Evolutionary conservation across 2,113 vertebrate genomes (phyloP).

Genomic region (Pleuronectes platessa): DNA sequence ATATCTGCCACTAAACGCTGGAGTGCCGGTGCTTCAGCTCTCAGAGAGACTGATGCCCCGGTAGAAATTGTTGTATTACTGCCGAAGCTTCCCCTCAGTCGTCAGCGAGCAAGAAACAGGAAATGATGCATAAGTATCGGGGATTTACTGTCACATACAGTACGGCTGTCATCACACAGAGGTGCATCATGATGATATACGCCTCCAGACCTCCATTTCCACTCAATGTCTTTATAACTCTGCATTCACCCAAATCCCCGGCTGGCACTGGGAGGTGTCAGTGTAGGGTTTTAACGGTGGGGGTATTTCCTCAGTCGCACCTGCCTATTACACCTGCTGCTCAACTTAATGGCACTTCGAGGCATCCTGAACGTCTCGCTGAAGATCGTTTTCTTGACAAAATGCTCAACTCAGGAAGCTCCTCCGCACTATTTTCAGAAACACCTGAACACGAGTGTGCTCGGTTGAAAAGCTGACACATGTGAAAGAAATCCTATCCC

Average conservation of each 20-base stretch:
- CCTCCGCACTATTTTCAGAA: slow-evolving; percentile 50
- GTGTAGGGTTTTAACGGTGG: slow-evolving; percentile 48
- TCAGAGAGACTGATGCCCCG: slow-evolving; percentile 56
- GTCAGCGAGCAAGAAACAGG: slow-evolving; percentile 54
- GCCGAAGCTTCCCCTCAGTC: slow-evolving; percentile 45
- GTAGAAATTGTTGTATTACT: slow-evolving; percentile 53
- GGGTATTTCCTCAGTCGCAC: slow-evolving; percentile 67
- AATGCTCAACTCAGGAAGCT: slow-evolving; percentile 61
- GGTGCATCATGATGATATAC: slow-evolving; percentile 66
- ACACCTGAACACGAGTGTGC: slow-evolving; percentile 43
- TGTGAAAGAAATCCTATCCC: slow-evolving; percentile 20
- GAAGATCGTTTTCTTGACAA: slow-evolving; percentile 69
- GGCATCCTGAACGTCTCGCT: slow-evolving; percentile 48
- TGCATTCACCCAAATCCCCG: slow-evolving; percentile 75
- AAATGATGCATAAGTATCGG: slow-evolving; percentile 74
- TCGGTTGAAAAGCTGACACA: slow-evolving; percentile 37
- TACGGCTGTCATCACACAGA: slow-evolving; percentile 66
- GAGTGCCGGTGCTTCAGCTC: slow-evolving; percentile 30
- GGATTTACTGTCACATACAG: slow-evolving; percentile 74
- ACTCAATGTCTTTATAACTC: slow-evolving; percentile 72
- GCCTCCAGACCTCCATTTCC: slow-evolving; percentile 57
- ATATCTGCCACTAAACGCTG: slow-evolving; percentile 23
- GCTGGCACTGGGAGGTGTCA: slow-evolving; percentile 55
- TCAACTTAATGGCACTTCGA: slow-evolving; percentile 69
- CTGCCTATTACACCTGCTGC: slow-evolving; percentile 64